Base-by-base conservation (phyloP, 2,797 vertebrate genomes). In the Myotis vivesi region DNA sequence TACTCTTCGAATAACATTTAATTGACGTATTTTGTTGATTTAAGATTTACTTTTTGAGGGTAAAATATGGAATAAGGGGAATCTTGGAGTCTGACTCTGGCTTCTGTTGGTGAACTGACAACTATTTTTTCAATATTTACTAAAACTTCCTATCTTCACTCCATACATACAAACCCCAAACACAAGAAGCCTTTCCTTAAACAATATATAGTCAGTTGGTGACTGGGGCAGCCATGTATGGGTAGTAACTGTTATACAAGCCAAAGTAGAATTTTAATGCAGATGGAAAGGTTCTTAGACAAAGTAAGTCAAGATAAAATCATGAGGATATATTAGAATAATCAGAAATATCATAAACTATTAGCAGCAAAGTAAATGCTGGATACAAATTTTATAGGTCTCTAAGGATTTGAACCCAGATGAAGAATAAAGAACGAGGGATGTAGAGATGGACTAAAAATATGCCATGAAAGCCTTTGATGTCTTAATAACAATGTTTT, bases 61-160 rank as follows among this genome's bases (percentile, higher is more conserved):
- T 53, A 88, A 94, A 94, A 62, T 71, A 64, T 64, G 3, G 22
- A 11, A 41, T 62, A 44, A 86, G 6, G n/a, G 6, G 25, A 73
- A 57, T 77, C 80, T 91, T 82, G 23, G 28, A 64, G 82, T 88
- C 44, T 89, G 4, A n/a, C 8, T 85, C 36, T 88, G 33, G 4
- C 8, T 86, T 95, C 28, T 91, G 16, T 68, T 57, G n/a, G 12
- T 36, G 19, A 95, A 84, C 41, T 92, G n/a, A 57, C 25, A 87
- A 80, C 1, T 3, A 64, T 46, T 77, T 84, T 33, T 28, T 51
- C 69, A 81, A 84, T 68, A 72, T 36, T 89, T 81, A 49, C 66
- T 71, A 71, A 84, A 93, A 25, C 30, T 1, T 46, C 2, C 33
- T 25, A 59, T 3, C 44, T 66, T n/a, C 13, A 66, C 22, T 6